phyloP scores from a whole-genome alignment of 2,113 vertebrate species.

The Corvus hawaiiensis region DNA sequence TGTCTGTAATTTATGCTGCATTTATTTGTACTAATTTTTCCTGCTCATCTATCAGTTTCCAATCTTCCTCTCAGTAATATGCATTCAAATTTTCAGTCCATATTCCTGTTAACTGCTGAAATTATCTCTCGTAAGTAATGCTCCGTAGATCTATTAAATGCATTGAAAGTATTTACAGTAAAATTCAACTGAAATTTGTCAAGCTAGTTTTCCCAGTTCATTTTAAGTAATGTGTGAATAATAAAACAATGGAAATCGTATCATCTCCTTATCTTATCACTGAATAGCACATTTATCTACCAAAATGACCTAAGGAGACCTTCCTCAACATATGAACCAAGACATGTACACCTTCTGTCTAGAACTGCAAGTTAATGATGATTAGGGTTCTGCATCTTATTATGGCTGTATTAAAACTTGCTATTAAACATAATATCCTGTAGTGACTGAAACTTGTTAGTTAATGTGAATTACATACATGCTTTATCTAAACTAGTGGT shows the following conservation, averaged over 20 bases:
- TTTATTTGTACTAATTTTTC: slow-evolving; percentile 17
- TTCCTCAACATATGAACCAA: neutral
- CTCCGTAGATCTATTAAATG: neutral
- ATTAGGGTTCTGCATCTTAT: neutral
- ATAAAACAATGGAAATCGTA: neutral
- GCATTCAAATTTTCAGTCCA: neutral
- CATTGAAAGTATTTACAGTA: neutral
- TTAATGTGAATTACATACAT: neutral
- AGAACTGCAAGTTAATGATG: neutral
- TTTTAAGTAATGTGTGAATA: neutral
- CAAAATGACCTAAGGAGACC: neutral
- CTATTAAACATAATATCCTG: neutral
- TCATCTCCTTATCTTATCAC: neutral
- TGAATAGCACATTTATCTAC: neutral
- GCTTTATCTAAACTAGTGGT: neutral
- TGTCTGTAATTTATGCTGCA: neutral
- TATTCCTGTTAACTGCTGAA: slow-evolving; percentile 2
- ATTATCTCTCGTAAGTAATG: neutral
- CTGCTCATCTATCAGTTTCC: neutral
- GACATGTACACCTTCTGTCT: neutral
- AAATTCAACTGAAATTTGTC: neutral
- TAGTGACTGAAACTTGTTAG: neutral
- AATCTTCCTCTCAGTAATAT: neutral
- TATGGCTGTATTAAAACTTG: neutral
- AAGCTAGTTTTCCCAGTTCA: neutral